These are phyloP conservation scores for Saxicola maurus DNA, from an alignment of 2,797 vertebrate genomes.

Conservation along the genomic window DNA sequence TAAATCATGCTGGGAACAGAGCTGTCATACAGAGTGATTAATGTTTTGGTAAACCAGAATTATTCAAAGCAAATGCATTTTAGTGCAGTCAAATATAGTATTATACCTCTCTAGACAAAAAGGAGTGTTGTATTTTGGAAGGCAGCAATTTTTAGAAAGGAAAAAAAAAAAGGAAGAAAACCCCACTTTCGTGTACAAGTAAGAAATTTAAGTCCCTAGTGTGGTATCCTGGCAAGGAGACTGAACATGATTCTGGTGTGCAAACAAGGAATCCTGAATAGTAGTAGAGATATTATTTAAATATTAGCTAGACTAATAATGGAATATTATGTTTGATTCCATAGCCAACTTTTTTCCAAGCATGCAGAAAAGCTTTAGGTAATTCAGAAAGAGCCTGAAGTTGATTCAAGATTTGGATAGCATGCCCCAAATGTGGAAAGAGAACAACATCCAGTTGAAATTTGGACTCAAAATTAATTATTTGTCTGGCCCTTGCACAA, in stretches of 20 bases:
- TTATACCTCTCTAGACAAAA: neutral
- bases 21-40: neutral
- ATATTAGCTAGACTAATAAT: neutral
- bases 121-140: neutral
- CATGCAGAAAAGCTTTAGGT: neutral
- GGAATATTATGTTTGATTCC: neutral
- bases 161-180: rapidly evolving
- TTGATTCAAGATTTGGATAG: neutral
- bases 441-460: neutral
- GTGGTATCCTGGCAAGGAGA: neutral
- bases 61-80: slow-evolving; percentile 4
- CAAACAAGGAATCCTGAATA: neutral
- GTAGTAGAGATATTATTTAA: neutral
- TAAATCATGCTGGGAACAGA: slow-evolving; percentile 13
- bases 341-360: neutral
- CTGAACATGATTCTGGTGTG: neutral
- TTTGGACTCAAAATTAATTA: neutral
- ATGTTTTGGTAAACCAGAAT: neutral
- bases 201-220: neutral
- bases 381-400: neutral
- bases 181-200: neutral
- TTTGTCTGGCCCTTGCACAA: neutral
- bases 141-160: neutral
- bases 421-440: neutral
- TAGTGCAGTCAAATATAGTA: neutral